These are phyloP conservation scores for Bungarus multicinctus DNA, from an alignment of 2,113 vertebrate species.

Conservation along the genomic window DNA sequence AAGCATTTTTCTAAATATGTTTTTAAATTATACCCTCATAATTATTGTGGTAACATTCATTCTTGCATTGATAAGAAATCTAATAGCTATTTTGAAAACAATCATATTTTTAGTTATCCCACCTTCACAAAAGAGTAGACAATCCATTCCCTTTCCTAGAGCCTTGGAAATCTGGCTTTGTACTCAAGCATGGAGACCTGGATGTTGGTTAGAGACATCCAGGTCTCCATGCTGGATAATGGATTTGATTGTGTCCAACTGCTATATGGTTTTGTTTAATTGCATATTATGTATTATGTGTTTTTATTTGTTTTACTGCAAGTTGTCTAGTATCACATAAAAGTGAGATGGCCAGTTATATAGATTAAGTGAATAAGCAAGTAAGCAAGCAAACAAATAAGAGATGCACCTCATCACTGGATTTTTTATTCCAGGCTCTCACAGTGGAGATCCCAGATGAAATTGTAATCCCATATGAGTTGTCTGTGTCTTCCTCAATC, in stretches of 20 bases:
- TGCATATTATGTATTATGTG: neutral
- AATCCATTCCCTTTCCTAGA: neutral
- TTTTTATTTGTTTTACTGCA: no score
- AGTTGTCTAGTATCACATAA: neutral
- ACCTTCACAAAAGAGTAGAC: neutral
- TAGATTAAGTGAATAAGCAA: no score
- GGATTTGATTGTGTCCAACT: neutral
- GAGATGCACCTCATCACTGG: no score
- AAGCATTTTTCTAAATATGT: neutral
- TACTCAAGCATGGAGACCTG: neutral
- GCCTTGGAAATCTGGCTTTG: neutral
- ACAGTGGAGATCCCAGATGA: no score
- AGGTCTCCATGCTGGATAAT: neutral
- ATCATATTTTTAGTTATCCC: neutral
- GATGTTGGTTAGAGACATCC: neutral
- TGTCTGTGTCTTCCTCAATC: no score
- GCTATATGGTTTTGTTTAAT: neutral
- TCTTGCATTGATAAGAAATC: neutral
- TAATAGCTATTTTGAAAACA: neutral
- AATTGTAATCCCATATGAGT: no score
- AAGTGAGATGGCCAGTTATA: neutral
- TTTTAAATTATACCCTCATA: neutral
- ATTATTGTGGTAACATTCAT: neutral
- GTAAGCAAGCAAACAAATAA: no score
- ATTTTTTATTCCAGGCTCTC: no score